Conservation (phyloP, 2,113 vertebrate genomes). For the Cyprinodon brontotheroides region DNA sequence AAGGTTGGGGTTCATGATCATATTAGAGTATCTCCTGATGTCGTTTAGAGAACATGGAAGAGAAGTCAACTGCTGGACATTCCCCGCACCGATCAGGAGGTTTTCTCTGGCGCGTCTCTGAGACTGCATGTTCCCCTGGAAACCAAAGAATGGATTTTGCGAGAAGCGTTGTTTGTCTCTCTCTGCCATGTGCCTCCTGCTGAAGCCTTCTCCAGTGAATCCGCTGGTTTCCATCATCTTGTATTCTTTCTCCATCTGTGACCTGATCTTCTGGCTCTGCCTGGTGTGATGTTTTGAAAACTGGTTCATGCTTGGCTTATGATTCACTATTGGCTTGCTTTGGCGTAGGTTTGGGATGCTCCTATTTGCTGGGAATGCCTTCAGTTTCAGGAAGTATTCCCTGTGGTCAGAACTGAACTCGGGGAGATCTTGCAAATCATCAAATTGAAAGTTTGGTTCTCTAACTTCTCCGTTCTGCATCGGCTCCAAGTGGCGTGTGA, state of each 20-base stretch:
- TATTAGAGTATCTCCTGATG: slow-evolving; percentile 27
- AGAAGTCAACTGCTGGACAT: slow-evolving; percentile 41
- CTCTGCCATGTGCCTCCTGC: slow-evolving; percentile 37
- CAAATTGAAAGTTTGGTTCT: slow-evolving; percentile 31
- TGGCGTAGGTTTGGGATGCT: slow-evolving; percentile 46
- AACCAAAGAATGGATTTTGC: slow-evolving; percentile 52
- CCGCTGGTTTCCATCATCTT: slow-evolving; percentile 35
- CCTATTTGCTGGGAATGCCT: slow-evolving; percentile 29
- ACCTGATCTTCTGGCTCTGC: slow-evolving; percentile 47
- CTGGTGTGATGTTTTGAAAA: slow-evolving; percentile 44
- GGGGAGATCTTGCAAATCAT: slow-evolving; percentile 44
- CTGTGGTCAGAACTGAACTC: slow-evolving; percentile 41
- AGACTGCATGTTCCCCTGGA: slow-evolving; percentile 39
- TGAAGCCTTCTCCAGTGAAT: slow-evolving; percentile 34
- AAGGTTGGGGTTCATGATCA: slow-evolving; percentile 55
- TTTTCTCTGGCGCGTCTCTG: slow-evolving; percentile 46
- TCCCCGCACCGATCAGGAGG: slow-evolving; percentile 19
- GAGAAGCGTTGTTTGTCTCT: slow-evolving; percentile 37
- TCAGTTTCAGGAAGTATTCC: slow-evolving; percentile 45
- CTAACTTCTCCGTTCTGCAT: slow-evolving; percentile 40
- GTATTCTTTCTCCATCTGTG: slow-evolving; percentile 61
- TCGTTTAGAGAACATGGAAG: slow-evolving; percentile 49
- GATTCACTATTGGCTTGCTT: slow-evolving; percentile 50
- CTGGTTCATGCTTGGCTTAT: slow-evolving; percentile 41
- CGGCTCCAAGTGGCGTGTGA: slow-evolving; percentile 42